phyloP scores from a whole-genome alignment of 1,140 invertebrate species.

The Cheumatopsyche charites region DNA sequence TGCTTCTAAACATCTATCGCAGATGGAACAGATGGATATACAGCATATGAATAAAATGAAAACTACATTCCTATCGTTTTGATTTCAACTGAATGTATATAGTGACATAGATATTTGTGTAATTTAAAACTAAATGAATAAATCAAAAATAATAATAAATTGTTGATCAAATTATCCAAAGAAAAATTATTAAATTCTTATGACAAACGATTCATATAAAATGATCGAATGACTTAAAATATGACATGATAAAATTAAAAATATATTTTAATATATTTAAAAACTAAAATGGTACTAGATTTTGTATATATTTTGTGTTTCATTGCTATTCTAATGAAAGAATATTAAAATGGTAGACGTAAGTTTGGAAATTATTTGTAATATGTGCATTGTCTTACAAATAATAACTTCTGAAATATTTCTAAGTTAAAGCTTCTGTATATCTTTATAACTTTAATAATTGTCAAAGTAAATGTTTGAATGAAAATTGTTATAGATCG shows the following conservation, averaged over 20 bases:
- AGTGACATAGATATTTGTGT: background rate
- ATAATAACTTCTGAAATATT: too few relatives aligned
- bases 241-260: constrained; percentile 6
- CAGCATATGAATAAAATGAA: background rate
- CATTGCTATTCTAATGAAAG: background rate
- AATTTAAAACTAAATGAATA: too few relatives aligned
- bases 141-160: background rate
- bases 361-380: too few relatives aligned
- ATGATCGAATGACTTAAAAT: constrained; percentile 11
- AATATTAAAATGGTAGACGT: too few relatives aligned
- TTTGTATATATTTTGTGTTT: constrained; percentile 24
- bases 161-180: background rate
- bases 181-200: constrained; percentile 18
- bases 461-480: too few relatives aligned
- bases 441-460: too few relatives aligned
- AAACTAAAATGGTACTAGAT: constrained; percentile 7
- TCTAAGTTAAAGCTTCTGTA: too few relatives aligned
- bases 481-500: too few relatives aligned
- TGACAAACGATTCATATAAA: constrained; percentile 7
- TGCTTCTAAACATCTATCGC: too few relatives aligned
- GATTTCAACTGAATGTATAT: constrained; percentile 11
- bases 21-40: background rate
- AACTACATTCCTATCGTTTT: constrained; percentile 17
- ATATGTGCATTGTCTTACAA: too few relatives aligned
- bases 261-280: constrained; percentile 23